A percentile compares a stretch with the other conserved stretches of the same genome.
Evolutionary conservation across 2,113 vertebrate genomes (phyloP).

Genomic region (Eublepharis macularius): DNA sequence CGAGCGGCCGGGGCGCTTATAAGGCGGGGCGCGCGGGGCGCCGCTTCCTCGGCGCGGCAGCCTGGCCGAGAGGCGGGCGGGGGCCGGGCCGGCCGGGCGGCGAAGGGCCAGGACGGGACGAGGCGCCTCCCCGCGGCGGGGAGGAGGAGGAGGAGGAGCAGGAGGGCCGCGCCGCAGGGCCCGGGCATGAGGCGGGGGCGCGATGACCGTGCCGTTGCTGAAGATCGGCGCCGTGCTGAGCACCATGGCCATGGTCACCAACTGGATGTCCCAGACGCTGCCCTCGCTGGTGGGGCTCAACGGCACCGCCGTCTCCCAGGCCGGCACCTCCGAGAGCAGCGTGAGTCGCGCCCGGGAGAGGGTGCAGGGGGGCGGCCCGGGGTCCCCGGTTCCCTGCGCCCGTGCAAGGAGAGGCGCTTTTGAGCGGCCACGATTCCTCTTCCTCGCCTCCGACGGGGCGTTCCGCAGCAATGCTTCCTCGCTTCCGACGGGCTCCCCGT

Average conservation of each 20-base stretch:
- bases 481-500: neutral
- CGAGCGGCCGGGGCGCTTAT: conserved; percentile 9
- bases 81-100: neutral
- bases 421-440: no score
- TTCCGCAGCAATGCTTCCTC: neutral
- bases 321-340: conserved; percentile 89
- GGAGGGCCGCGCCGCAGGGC: conserved; percentile 9
- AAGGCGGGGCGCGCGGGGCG: conserved; percentile 18
- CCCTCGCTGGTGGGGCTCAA: conserved; percentile 90
- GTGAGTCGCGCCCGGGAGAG: conserved; percentile 69
- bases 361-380: neutral
- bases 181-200: conserved; percentile 61
- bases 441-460: neutral
- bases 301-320: conserved; percentile 86
- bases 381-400: conserved; percentile 28
- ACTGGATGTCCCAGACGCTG: conserved; percentile 92
- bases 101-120: neutral
- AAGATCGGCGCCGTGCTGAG: conserved; percentile 92
- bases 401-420: no score
- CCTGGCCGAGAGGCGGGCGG: neutral
- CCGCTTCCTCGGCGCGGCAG: neutral
- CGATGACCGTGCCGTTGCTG: conserved; percentile 86
- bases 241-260: conserved; percentile 93
- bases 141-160: neutral
- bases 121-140: neutral